Conservation (phyloP, 2,113 vertebrate genomes). For the Eonycteris spelaea region DNA sequence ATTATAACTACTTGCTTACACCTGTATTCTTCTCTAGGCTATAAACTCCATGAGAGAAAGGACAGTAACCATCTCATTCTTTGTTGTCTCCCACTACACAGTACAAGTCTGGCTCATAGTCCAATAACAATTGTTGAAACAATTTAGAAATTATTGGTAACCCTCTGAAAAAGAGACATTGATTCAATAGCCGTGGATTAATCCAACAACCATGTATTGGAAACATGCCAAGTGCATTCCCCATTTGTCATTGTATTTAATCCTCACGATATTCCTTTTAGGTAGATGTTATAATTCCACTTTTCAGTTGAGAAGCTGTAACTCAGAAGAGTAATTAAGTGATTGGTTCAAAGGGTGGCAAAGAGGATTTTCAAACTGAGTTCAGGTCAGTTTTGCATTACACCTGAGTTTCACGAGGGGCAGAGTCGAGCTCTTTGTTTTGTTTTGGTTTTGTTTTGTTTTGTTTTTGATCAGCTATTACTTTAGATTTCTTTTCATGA, state of each 20-base stretch:
- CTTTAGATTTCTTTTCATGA: neutral
- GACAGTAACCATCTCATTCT: neutral
- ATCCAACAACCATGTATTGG: neutral
- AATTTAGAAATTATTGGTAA: neutral
- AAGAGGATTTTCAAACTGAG: neutral
- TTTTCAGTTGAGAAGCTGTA: neutral
- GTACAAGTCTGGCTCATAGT: neutral
- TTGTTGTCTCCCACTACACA: neutral
- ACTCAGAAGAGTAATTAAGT: neutral
- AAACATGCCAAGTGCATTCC: neutral
- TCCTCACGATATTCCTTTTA: neutral
- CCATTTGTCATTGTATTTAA: neutral
- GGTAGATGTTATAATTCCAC: neutral
- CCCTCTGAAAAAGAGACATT: neutral
- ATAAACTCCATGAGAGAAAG: neutral
- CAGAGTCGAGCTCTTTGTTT: neutral
- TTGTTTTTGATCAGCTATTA: too few relatives aligned
- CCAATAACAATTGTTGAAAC: neutral
- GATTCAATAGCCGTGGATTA: neutral
- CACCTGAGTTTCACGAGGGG: neutral
- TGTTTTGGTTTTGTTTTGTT: neutral
- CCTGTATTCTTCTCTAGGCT: neutral
- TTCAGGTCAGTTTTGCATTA: neutral
- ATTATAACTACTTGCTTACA: neutral
- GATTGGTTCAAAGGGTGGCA: neutral